phyloP scores from a whole-genome alignment of 2,797 vertebrate genomes.

The Siniperca undulata region DNA sequence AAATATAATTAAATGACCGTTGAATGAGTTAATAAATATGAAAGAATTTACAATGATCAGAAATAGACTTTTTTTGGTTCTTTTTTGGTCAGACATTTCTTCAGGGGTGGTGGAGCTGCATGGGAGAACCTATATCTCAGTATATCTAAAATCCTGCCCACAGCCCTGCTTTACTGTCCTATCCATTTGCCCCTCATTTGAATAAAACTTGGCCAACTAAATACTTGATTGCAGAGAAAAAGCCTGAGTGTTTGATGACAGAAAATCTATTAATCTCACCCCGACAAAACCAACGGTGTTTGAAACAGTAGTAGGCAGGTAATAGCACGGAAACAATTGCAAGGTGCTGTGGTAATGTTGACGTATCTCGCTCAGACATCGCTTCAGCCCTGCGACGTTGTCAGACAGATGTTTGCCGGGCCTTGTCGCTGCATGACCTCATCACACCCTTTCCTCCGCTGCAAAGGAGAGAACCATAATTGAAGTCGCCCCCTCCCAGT shows the following conservation, averaged over 20 bases:
- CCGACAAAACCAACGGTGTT: constrained; percentile 30
- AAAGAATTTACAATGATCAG: background rate
- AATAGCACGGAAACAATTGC: constrained; percentile 34
- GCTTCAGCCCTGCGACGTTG: constrained; percentile 32
- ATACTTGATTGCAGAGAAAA: constrained; percentile 3
- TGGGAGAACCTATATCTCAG: background rate
- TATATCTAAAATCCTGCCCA: background rate
- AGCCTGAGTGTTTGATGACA: constrained; percentile 34
- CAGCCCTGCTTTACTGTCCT: background rate
- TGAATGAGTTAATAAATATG: background rate
- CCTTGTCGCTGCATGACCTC: constrained; percentile 54
- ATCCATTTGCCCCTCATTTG: background rate
- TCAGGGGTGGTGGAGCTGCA: background rate
- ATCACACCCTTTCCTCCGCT: constrained; percentile 39
- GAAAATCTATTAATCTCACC: constrained; percentile 56
- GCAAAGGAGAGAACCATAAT: constrained; percentile 43
- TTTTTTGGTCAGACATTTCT: background rate
- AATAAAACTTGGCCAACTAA: constrained; percentile 22
- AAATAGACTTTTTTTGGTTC: background rate
- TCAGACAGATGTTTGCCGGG: constrained; percentile 70
- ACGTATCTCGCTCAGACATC: constrained; percentile 47
- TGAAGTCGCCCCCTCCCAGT: constrained; percentile 46
- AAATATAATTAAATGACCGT: background rate
- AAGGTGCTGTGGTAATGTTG: constrained; percentile 16
- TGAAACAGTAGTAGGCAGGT: constrained; percentile 32